These are phyloP conservation scores for Ophiodon elongatus DNA, from an alignment of 2,113 vertebrate genomes.

Conservation along the genomic window DNA sequence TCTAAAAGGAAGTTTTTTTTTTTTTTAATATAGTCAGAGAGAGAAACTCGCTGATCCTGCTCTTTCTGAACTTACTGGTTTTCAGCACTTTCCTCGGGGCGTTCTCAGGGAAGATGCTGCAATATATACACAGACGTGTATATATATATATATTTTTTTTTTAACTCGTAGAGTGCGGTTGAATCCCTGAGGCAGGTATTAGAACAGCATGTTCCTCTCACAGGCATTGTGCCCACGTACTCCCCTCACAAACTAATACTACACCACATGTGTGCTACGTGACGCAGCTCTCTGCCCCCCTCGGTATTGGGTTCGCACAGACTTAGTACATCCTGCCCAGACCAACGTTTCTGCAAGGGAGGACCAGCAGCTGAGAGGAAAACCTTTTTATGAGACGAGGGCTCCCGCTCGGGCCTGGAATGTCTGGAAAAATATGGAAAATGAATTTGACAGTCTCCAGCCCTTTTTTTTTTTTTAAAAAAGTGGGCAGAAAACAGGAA, in stretches of 20 bases:
- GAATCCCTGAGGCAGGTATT: slow-evolving; percentile 27
- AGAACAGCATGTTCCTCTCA: slow-evolving; percentile 60
- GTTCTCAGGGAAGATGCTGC: slow-evolving; percentile 8
- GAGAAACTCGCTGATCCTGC: slow-evolving; percentile 23
- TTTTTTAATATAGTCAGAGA: background rate
- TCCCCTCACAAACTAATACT: slow-evolving; percentile 33
- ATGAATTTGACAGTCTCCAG: slow-evolving; percentile 56
- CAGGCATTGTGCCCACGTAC: slow-evolving; percentile 35
- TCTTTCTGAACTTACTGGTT: slow-evolving; percentile 5
- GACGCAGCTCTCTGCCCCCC: slow-evolving; percentile 40
- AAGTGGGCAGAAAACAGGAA: slow-evolving; percentile 31
- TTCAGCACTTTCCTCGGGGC: background rate
- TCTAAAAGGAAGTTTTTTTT: slow-evolving; percentile 20
- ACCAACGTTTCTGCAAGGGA: slow-evolving; percentile 41
- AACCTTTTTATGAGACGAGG: slow-evolving; percentile 69
- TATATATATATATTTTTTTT: too few species aligned
- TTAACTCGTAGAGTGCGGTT: background rate
- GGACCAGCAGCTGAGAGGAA: slow-evolving; percentile 58
- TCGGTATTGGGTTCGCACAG: slow-evolving; percentile 37
- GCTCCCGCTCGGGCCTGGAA: slow-evolving; percentile 60
- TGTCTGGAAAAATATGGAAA: slow-evolving; percentile 76
- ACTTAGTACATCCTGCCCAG: slow-evolving; percentile 52
- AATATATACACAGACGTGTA: slow-evolving; percentile 13
- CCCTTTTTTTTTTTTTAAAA: too few species aligned
- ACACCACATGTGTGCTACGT: slow-evolving; percentile 45